Evolutionary conservation across 2,888 invertebrate genomes (phyloP).

Genomic region (Pyrgus malvae): DNA sequence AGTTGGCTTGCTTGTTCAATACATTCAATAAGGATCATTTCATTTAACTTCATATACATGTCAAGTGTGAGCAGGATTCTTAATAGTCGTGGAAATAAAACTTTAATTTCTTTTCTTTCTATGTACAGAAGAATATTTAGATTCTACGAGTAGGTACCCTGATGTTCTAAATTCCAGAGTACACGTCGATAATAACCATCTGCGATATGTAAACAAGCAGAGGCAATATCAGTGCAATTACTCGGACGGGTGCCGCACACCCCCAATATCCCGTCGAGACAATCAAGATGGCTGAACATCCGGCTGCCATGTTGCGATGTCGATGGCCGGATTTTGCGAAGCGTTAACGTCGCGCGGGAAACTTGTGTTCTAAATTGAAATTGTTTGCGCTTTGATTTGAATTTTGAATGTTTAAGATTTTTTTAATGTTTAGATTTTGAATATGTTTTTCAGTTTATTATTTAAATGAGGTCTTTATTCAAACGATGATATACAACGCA

Average conservation of each 20-base stretch:
- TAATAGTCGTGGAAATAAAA: no score
- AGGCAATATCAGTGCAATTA: slow-evolving; percentile 58
- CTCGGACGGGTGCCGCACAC: slow-evolving; percentile 41
- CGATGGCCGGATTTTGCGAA: slow-evolving; percentile 39
- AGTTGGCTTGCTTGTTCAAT: no score
- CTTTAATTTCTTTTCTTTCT: no score
- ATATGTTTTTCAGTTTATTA: not conserved
- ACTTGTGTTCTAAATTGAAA: slow-evolving; percentile 14
- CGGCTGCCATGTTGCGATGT: slow-evolving; percentile 53
- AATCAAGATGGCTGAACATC: slow-evolving; percentile 72
- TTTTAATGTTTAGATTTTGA: no score
- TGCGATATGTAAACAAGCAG: slow-evolving; percentile 40
- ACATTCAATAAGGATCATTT: no score
- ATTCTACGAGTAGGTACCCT: no score
- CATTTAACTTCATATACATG: no score
- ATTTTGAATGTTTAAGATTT: not conserved
- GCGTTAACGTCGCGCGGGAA: slow-evolving; percentile 8
- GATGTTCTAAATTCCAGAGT: no score
- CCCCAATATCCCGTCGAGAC: slow-evolving; percentile 54
- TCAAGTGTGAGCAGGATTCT: no score
- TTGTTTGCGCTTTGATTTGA: not conserved
- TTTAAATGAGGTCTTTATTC: not conserved
- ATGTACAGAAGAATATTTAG: no score
- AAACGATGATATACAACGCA: no score
- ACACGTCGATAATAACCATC: not conserved